Evolutionary conservation across 1,140 invertebrate genomes (phyloP).

Genomic region (Drosophila parabipectinata): DNA sequence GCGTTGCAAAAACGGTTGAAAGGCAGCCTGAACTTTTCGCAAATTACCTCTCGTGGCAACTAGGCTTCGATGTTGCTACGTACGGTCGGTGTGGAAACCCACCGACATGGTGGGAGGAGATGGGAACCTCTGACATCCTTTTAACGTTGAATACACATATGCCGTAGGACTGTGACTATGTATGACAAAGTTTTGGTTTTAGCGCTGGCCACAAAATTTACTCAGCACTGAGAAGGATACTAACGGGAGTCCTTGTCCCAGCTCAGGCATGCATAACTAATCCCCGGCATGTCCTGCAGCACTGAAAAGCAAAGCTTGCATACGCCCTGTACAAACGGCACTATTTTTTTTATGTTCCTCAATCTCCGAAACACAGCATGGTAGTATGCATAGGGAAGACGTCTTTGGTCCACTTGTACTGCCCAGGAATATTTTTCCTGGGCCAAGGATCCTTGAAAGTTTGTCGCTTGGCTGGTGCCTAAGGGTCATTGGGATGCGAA

Average conservation of each 20-base stretch:
- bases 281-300: slow-evolving; percentile 37
- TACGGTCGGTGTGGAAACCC: not conserved
- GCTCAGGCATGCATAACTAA: slow-evolving; percentile 47
- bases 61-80: slow-evolving; percentile 17
- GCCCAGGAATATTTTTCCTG: slow-evolving; percentile 11
- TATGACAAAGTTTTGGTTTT: slow-evolving; percentile 39
- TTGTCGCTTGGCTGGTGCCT: slow-evolving; percentile 5
- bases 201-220: slow-evolving; percentile 14
- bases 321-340: not conserved
- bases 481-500: slow-evolving; percentile 9
- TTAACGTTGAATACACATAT: not conserved
- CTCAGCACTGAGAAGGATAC: slow-evolving; percentile 8
- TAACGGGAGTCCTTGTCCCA: slow-evolving; percentile 18
- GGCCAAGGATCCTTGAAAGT: slow-evolving; percentile 20
- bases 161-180: slow-evolving; percentile 14
- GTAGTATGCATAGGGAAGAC: slow-evolving; percentile 27
- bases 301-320: slow-evolving; percentile 27
- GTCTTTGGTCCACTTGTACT: not conserved
- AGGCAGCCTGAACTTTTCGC: slow-evolving; percentile 22
- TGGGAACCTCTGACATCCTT: too few relatives aligned
- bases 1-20: slow-evolving; percentile 4
- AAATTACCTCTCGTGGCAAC: slow-evolving; percentile 29
- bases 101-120: too few relatives aligned
- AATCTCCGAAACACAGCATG: slow-evolving; percentile 12
- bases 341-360: not conserved